phyloP scores from a whole-genome alignment of 2,113 vertebrate species.

The Vulpes vulpes region DNA sequence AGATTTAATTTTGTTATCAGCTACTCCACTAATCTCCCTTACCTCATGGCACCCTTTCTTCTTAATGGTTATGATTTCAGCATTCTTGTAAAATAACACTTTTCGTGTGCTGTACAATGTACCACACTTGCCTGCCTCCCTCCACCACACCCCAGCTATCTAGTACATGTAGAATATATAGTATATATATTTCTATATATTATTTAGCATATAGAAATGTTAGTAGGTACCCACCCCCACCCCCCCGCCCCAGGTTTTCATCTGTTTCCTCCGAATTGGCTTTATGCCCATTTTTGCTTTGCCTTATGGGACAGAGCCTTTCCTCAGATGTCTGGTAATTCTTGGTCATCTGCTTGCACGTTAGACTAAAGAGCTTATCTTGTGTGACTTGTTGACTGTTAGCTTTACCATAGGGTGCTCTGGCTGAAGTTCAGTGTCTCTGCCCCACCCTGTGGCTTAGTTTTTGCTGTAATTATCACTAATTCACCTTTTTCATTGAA shows the following conservation, averaged over 20 bases:
- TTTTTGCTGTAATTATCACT: constrained; percentile 2
- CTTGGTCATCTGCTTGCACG: background rate
- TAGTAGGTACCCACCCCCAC: background rate
- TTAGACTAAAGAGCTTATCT: background rate
- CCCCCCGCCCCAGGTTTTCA: background rate
- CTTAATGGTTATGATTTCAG: background rate
- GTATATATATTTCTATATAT: background rate
- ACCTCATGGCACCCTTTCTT: background rate
- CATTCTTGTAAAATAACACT: background rate
- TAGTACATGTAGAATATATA: background rate
- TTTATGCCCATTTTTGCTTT: background rate
- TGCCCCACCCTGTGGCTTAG: background rate
- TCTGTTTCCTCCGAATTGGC: background rate
- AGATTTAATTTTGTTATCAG: background rate
- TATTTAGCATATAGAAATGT: background rate
- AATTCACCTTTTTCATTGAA: background rate
- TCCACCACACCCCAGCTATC: background rate
- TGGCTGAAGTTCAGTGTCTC: background rate
- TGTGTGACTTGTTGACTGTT: background rate
- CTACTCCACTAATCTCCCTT: background rate
- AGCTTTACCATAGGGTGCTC: background rate
- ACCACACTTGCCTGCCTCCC: background rate
- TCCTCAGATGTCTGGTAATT: background rate
- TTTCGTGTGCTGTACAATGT: background rate
- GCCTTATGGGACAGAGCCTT: background rate